Evolutionary conservation across 2,113 vertebrate genomes (phyloP).

Genomic region (western clawed frog (Xenopus tropicalis)): DNA sequence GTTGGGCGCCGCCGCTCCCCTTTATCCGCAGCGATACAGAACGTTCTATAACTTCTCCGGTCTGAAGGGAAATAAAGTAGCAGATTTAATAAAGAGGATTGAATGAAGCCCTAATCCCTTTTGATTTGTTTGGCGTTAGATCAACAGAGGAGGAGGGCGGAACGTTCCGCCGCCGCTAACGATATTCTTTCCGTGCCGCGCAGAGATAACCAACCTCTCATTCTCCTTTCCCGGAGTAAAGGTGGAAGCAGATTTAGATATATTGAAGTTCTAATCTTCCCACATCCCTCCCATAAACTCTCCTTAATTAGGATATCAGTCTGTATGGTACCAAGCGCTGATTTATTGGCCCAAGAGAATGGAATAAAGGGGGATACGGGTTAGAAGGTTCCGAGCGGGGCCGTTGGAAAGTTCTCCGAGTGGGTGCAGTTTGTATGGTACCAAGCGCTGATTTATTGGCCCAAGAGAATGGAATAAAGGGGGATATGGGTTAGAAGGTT

Average conservation of each 20-base stretch:
- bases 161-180: slow-evolving; percentile 1
- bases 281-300: background rate
- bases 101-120: slow-evolving; percentile 29
- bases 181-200: slow-evolving; percentile 3
- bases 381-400: background rate
- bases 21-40: slow-evolving; percentile 17
- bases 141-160: background rate
- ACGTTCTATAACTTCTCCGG: slow-evolving; percentile 4
- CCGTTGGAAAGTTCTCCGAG: too few species aligned
- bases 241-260: background rate
- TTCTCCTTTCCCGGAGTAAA: background rate
- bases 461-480: background rate
- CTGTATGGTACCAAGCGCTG: background rate
- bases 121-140: slow-evolving; percentile 35
- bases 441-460: background rate
- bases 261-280: background rate
- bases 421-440: background rate
- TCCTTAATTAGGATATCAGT: background rate
- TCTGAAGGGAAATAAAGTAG: slow-evolving; percentile 35
- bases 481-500: background rate
- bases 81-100: slow-evolving; percentile 39
- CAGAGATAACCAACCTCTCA: background rate
- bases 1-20: too few species aligned
- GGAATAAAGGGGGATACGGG: background rate
- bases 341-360: background rate